Conservation (phyloP, 2,888 invertebrate species). For the Erebia palarica region DNA sequence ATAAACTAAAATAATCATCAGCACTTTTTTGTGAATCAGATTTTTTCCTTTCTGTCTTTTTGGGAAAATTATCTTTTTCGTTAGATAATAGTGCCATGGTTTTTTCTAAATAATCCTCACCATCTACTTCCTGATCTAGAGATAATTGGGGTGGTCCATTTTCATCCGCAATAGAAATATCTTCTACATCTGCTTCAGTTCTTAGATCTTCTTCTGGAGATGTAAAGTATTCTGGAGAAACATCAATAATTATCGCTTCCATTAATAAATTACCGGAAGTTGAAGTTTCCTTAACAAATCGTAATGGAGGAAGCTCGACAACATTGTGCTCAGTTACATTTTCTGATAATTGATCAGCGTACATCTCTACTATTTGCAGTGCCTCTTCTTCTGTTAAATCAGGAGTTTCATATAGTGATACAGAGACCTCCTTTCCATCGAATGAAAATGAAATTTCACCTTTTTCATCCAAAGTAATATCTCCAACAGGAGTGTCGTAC, state of each 20-base stretch:
- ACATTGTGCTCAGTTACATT: constrained; percentile 92
- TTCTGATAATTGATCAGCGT: constrained; percentile 95
- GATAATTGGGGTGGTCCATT: constrained; percentile 72
- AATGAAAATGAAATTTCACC: constrained; percentile 95
- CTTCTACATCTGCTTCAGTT: constrained; percentile 94
- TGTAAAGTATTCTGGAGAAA: constrained; percentile 91
- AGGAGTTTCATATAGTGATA: constrained; percentile 95
- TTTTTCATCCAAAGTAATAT: constrained; percentile 89
- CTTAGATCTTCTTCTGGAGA: constrained; percentile 90
- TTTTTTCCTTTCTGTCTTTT: constrained; percentile 84
- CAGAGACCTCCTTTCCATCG: constrained; percentile 95
- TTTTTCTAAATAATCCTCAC: constrained; percentile 81
- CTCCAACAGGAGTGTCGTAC: constrained; percentile 91
- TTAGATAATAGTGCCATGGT: constrained; percentile 73
- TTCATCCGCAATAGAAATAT: constrained; percentile 91
- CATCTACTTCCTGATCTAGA: constrained; percentile 78
- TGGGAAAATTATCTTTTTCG: constrained; percentile 79
- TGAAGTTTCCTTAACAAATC: constrained; percentile 94
- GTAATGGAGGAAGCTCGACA: constrained; percentile 92
- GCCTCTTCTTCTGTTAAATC: constrained; percentile 96
- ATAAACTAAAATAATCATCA: constrained; percentile 86
- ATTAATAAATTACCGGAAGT: constrained; percentile 93
- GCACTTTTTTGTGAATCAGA: constrained; percentile 83
- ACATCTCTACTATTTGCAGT: constrained; percentile 95
- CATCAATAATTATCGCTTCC: constrained; percentile 96